phyloP scores from a whole-genome alignment of 2,888 invertebrate genomes.

The Alsophila aescularia region DNA sequence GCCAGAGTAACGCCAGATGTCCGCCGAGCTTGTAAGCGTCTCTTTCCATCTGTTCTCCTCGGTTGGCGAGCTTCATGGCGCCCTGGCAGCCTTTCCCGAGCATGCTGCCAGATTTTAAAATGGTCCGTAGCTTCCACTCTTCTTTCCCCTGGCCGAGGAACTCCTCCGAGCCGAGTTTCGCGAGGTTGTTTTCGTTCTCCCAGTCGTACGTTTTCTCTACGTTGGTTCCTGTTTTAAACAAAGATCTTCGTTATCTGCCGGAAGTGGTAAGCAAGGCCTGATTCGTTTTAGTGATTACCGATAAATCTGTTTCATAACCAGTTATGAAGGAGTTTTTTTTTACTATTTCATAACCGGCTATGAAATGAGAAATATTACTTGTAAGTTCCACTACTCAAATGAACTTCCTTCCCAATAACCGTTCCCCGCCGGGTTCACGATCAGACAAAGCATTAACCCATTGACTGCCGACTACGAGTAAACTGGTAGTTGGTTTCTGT shows the following conservation, averaged over 20 bases:
- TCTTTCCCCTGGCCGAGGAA: constrained; percentile 71
- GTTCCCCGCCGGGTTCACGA: no score
- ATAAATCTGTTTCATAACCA: no score
- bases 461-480: no score
- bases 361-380: no score
- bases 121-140: constrained; percentile 71
- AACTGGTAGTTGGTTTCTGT: no score
- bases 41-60: constrained; percentile 58
- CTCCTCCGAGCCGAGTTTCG: constrained; percentile 67
- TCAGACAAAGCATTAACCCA: no score
- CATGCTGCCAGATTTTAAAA: constrained; percentile 72
- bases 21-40: constrained; percentile 73
- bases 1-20: constrained; percentile 75
- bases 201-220: constrained; percentile 57
- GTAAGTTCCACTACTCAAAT: no score
- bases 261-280: no score
- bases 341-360: no score
- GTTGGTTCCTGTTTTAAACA: constrained; percentile 48
- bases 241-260: background rate
- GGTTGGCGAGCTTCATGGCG: constrained; percentile 69
- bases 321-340: no score
- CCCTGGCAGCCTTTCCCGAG: constrained; percentile 76
- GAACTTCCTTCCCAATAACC: no score
- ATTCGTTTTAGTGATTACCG: no score
- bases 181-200: constrained; percentile 71